phyloP scores from a whole-genome alignment of 1,140 invertebrate genomes.

The Drosophila pachea region DNA sequence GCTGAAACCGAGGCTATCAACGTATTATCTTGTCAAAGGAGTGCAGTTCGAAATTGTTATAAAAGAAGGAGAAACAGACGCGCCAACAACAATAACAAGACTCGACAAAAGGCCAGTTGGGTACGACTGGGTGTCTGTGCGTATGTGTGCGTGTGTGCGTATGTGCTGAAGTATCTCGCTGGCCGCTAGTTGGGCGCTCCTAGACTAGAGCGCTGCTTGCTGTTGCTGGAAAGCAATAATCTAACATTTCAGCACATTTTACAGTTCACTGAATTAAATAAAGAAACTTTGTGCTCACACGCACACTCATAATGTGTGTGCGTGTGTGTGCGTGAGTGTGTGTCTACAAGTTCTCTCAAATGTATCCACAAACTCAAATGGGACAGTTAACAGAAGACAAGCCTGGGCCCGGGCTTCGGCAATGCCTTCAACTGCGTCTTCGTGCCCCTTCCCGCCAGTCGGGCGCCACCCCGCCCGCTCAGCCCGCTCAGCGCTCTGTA shows the following conservation, averaged over 20 bases:
- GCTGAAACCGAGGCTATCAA: conserved; percentile 52
- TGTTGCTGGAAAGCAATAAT: conserved; percentile 66
- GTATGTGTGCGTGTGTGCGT: conserved; percentile 14
- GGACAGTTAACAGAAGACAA: conserved; percentile 54
- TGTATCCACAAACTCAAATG: conserved; percentile 69
- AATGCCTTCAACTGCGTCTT: conserved; percentile 22
- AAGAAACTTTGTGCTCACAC: conserved; percentile 69
- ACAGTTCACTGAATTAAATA: conserved; percentile 77
- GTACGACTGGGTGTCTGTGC: conserved; percentile 8
- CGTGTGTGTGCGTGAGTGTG: conserved; percentile 37
- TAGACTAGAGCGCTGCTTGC: conserved; percentile 10
- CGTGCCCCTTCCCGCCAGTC: neutral
- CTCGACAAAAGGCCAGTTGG: neutral
- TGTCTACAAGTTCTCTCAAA: conserved; percentile 43
- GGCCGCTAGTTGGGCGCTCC: conserved; percentile 44
- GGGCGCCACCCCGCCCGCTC: conserved; percentile 6
- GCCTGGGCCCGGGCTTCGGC: conserved; percentile 11
- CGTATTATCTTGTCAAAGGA: conserved; percentile 76
- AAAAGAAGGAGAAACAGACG: conserved; percentile 55
- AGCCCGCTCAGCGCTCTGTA: neutral
- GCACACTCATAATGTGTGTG: conserved; percentile 47
- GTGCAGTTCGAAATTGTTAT: conserved; percentile 74
- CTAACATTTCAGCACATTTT: conserved; percentile 77
- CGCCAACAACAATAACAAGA: conserved; percentile 39
- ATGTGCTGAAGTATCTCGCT: conserved; percentile 36